Evolutionary conservation across 1,140 invertebrate species (phyloP).

Genomic region (Drosophila paulistorum): DNA sequence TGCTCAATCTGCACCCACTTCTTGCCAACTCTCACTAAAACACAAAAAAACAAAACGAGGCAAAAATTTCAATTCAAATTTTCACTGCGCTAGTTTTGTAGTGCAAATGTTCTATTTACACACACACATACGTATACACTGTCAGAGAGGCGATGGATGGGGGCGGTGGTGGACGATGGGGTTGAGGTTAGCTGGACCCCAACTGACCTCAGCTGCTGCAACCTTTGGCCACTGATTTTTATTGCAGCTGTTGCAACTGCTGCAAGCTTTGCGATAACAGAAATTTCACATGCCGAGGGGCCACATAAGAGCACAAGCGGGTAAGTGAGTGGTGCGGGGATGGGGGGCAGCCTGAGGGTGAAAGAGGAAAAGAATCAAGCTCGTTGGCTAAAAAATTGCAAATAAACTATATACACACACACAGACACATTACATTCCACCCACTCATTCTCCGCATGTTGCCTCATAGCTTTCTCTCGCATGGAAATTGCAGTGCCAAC

Average conservation of each 20-base stretch:
- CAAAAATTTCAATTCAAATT: conserved; percentile 65
- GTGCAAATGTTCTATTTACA: conserved; percentile 73
- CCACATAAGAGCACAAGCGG: conserved; percentile 4
- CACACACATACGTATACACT: conserved; percentile 4
- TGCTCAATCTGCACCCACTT: conserved; percentile 25
- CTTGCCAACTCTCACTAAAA: conserved; percentile 28
- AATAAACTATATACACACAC: conserved; percentile 76
- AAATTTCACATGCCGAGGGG: conserved; percentile 66
- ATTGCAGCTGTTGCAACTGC: conserved; percentile 68
- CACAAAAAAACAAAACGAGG: conserved; percentile 48
- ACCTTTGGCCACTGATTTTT: conserved; percentile 81
- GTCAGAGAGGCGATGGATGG: too few species aligned
- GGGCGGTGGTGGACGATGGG: conserved; percentile 3
- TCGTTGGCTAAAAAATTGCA: conserved; percentile 79
- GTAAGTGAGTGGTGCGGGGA: background rate
- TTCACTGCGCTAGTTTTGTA: conserved; percentile 66
- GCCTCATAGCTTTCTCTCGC: conserved; percentile 2
- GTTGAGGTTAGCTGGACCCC: conserved; percentile 49
- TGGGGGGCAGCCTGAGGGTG: background rate
- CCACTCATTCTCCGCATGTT: background rate
- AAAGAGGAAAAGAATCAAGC: conserved; percentile 13
- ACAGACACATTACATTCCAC: conserved; percentile 31
- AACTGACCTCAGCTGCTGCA: conserved; percentile 77
- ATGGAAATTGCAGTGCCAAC: conserved; percentile 72
- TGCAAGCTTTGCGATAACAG: conserved; percentile 74